Conservation (phyloP, 2,113 vertebrate species). For the Platanista minor region DNA sequence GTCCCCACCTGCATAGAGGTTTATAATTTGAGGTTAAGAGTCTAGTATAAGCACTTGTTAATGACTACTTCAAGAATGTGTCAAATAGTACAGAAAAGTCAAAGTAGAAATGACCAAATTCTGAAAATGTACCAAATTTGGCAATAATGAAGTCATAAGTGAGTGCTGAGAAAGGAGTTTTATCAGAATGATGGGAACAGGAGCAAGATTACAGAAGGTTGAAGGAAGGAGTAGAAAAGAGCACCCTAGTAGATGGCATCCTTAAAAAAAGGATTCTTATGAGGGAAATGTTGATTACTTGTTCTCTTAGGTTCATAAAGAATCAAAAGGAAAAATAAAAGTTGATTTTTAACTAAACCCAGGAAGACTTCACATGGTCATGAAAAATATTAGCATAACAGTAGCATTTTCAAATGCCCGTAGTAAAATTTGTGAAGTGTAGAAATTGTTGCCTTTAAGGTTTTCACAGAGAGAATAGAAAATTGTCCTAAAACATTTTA, state of each 20-base stretch:
- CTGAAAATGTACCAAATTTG: background rate
- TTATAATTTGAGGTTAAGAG: background rate
- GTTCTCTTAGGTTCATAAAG: background rate
- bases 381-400: background rate
- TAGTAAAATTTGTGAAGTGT: background rate
- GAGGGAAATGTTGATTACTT: background rate
- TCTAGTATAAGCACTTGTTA: background rate
- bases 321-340: background rate
- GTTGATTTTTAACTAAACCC: background rate
- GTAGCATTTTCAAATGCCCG: background rate
- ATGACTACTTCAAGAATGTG: background rate
- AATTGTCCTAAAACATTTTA: background rate
- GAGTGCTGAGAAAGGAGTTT: background rate
- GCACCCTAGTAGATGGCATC: background rate
- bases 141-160: background rate
- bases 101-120: background rate
- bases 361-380: background rate
- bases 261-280: background rate
- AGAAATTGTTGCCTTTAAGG: background rate
- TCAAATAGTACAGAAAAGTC: background rate
- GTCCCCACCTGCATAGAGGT: background rate
- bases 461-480: background rate
- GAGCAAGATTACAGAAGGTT: background rate
- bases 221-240: background rate
- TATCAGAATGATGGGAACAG: background rate